Conservation (phyloP, 2,797 vertebrate genomes). For the Anableps anableps region DNA sequence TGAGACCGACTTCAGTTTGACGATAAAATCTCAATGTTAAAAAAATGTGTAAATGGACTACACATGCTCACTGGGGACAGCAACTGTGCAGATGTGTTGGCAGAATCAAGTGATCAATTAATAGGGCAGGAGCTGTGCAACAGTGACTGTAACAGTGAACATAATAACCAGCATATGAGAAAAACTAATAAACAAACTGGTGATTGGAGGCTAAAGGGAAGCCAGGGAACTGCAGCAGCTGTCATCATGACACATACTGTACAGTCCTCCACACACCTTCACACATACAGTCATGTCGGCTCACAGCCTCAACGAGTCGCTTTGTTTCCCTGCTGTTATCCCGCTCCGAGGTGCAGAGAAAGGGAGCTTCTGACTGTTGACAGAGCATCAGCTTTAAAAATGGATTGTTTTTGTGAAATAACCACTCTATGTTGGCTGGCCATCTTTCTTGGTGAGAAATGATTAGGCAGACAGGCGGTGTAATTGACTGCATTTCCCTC, state of each 20-base stretch:
- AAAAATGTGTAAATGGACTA: background rate
- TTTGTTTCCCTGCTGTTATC: constrained; percentile 60
- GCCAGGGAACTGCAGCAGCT: constrained; percentile 7
- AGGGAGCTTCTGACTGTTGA: constrained; percentile 59
- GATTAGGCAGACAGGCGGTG: constrained; percentile 75
- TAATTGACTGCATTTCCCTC: constrained; percentile 84
- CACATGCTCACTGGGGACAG: background rate
- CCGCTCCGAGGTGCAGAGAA: constrained; percentile 47
- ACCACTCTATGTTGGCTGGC: constrained; percentile 75
- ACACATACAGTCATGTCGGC: constrained; percentile 17
- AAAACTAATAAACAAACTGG: constrained; percentile 34
- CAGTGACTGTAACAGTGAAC: constrained; percentile 11
- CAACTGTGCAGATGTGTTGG: constrained; percentile 12
- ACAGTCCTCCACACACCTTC: constrained; percentile 30
- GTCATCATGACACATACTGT: constrained; percentile 17
- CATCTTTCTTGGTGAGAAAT: constrained; percentile 78
- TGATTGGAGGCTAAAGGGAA: constrained; percentile 7
- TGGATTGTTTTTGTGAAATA: constrained; percentile 77
- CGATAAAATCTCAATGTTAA: background rate
- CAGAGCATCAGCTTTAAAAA: constrained; percentile 72
- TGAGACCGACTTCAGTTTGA: background rate
- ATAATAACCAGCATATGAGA: constrained; percentile 15
- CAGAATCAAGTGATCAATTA: constrained; percentile 24
- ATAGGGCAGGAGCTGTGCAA: background rate
- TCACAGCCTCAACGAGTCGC: constrained; percentile 38